Evolutionary conservation across 1,140 invertebrate species (phyloP).

Genomic region (Leucophenga varia): DNA sequence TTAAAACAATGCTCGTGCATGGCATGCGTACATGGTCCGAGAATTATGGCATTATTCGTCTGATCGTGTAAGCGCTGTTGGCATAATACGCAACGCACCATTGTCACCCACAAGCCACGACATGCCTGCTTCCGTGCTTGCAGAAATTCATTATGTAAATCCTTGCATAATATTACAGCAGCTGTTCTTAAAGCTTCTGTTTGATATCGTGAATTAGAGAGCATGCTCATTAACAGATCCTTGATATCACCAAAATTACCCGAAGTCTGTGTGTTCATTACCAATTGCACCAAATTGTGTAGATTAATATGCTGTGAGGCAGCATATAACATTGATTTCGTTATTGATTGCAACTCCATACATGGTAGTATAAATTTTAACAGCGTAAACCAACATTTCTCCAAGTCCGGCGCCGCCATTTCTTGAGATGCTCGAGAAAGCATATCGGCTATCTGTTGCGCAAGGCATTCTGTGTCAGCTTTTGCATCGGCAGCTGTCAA

Average conservation of each 20-base stretch:
- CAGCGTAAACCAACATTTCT: slow-evolving; percentile 57
- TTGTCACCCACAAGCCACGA: slow-evolving; percentile 44
- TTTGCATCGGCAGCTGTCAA: slow-evolving; percentile 25
- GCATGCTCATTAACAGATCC: slow-evolving; percentile 58
- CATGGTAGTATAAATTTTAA: slow-evolving; percentile 50
- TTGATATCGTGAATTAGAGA: slow-evolving; percentile 57
- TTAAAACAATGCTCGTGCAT: slow-evolving; percentile 37
- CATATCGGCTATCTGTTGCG: slow-evolving; percentile 43
- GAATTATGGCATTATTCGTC: slow-evolving; percentile 28
- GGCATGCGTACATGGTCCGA: slow-evolving; percentile 48
- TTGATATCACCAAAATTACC: slow-evolving; percentile 60
- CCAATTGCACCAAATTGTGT: slow-evolving; percentile 58
- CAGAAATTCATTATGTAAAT: slow-evolving; percentile 51
- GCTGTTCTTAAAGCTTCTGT: slow-evolving; percentile 53
- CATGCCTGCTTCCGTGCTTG: slow-evolving; percentile 23
- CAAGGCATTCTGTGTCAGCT: slow-evolving; percentile 16
- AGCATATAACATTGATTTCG: slow-evolving; percentile 57
- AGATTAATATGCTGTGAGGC: slow-evolving; percentile 60
- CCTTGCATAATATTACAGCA: slow-evolving; percentile 48
- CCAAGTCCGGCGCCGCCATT: slow-evolving; percentile 48
- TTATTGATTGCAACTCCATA: slow-evolving; percentile 41
- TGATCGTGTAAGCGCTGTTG: slow-evolving; percentile 42
- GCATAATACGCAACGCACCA: slow-evolving; percentile 46
- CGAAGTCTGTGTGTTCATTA: slow-evolving; percentile 53
- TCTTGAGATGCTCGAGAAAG: slow-evolving; percentile 54